Evolutionary conservation across 2,113 vertebrate genomes (phyloP).

Genomic region (Neodontobutis hainanensis): DNA sequence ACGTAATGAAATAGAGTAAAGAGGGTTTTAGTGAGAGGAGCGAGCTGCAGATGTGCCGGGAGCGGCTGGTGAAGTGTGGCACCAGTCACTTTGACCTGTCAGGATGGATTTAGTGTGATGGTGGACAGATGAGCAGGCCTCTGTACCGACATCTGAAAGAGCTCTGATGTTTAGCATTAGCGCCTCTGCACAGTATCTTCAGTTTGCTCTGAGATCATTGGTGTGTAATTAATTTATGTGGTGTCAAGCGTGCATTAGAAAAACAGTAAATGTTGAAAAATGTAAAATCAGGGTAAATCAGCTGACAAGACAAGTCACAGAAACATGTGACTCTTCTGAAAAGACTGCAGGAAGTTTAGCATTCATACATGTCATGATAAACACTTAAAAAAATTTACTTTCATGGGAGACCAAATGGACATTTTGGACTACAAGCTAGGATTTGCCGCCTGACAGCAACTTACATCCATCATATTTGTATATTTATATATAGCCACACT

Average conservation of each 20-base stretch:
- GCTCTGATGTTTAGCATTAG: slow-evolving; percentile 38
- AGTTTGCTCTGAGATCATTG: not conserved
- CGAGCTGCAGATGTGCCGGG: slow-evolving; percentile 12
- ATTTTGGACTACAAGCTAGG: too few relatives aligned
- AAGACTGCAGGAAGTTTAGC: too few relatives aligned
- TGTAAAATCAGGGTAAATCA: not conserved
- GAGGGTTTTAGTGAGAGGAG: not conserved
- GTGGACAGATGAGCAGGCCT: slow-evolving; percentile 49
- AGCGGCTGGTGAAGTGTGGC: slow-evolving; percentile 17
- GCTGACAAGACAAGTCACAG: too few relatives aligned
- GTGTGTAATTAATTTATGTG: not conserved
- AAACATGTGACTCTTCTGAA: too few relatives aligned
- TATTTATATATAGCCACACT: too few relatives aligned
- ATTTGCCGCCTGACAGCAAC: too few relatives aligned
- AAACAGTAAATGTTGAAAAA: not conserved
- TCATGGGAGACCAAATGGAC: too few relatives aligned
- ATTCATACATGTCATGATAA: too few relatives aligned
- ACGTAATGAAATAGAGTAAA: not conserved
- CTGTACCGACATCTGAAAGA: slow-evolving; percentile 30
- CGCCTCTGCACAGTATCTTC: slow-evolving; percentile 23
- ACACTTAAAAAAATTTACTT: too few relatives aligned
- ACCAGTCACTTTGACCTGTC: slow-evolving; percentile 45
- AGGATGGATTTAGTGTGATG: slow-evolving; percentile 58
- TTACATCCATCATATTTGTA: too few relatives aligned
- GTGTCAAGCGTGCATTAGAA: not conserved